Evolutionary conservation across 2,888 invertebrate genomes (phyloP).

Genomic region (Protophormia terraenovae): DNA sequence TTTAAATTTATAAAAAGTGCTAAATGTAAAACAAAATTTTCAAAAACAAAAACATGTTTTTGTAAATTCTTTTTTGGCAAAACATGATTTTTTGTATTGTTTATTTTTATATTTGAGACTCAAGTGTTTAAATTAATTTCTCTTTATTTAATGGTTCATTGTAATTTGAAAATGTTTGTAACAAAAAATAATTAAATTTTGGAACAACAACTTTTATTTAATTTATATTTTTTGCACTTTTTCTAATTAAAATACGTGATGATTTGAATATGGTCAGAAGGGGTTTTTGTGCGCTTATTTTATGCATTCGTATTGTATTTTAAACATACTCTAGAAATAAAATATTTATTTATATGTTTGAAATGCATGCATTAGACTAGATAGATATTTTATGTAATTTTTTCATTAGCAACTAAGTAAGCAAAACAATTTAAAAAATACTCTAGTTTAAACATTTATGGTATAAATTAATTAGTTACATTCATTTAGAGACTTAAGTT

Average conservation of each 20-base stretch:
- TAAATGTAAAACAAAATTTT: too few species aligned
- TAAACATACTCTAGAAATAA: too few species aligned
- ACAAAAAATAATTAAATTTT: constrained; percentile 8
- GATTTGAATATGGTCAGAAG: constrained; percentile 34
- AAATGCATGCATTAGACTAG: not conserved
- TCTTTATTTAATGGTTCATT: not conserved
- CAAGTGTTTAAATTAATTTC: not conserved
- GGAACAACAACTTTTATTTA: not conserved
- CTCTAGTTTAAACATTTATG: constrained; percentile 4
- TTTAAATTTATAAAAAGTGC: too few species aligned
- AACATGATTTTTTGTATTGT: too few species aligned
- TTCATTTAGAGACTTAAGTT: not conserved
- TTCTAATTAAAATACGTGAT: constrained; percentile 29
- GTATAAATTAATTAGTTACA: not conserved
- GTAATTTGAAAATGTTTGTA: not conserved
- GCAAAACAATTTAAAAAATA: not conserved
- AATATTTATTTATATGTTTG: not conserved
- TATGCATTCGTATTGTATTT: not conserved
- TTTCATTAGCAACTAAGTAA: not conserved
- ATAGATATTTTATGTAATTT: not conserved
- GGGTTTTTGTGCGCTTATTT: not conserved
- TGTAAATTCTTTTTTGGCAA: too few species aligned
- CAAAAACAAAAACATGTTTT: not conserved
- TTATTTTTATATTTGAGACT: too few species aligned
- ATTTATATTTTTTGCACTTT: not conserved